A percentile compares a stretch with the other conserved stretches of the same genome.
phyloP scores from a whole-genome alignment of 35 echinoderm and acorn worm genomes.

The Apostichopus parvimensis region DNA sequence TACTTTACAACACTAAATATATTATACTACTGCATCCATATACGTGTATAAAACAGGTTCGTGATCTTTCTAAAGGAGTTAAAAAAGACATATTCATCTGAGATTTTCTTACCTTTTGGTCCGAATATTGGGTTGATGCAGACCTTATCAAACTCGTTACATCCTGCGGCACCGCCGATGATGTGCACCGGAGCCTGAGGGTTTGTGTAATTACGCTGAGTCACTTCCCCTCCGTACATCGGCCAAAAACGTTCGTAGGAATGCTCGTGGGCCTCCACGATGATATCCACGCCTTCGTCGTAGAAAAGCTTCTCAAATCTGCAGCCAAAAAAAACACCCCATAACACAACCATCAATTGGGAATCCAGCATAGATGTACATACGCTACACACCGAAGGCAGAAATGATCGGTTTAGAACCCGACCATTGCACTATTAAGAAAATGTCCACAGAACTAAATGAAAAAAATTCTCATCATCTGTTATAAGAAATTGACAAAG shows the following conservation, averaged over 20 bases:
- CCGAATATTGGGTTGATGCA: conserved; percentile 82
- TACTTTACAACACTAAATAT: no score
- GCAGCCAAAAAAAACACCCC: conserved; percentile 9
- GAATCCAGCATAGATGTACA: no score
- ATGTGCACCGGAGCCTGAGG: conserved; percentile 84
- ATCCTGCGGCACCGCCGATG: conserved; percentile 78
- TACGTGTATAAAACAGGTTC: no score
- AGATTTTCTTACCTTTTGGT: conserved; percentile 61
- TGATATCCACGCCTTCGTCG: conserved; percentile 68
- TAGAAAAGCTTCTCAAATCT: conserved; percentile 88
- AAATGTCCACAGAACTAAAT: no score
- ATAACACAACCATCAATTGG: no score
- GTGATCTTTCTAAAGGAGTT: no score
- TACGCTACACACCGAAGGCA: no score
- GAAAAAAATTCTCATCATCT: no score
- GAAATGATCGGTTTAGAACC: no score
- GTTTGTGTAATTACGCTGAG: conserved; percentile 55
- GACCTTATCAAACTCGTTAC: conserved; percentile 79
- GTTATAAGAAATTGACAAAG: no score
- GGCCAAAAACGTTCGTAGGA: conserved; percentile 92
- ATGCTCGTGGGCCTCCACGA: conserved; percentile 88
- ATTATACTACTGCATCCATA: no score
- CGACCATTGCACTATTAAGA: no score
- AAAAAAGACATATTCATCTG: background rate
- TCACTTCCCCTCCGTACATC: conserved; percentile 64